Evolutionary conservation across 2,888 invertebrate genomes (phyloP).

Genomic region (Anaspis maculata): DNA sequence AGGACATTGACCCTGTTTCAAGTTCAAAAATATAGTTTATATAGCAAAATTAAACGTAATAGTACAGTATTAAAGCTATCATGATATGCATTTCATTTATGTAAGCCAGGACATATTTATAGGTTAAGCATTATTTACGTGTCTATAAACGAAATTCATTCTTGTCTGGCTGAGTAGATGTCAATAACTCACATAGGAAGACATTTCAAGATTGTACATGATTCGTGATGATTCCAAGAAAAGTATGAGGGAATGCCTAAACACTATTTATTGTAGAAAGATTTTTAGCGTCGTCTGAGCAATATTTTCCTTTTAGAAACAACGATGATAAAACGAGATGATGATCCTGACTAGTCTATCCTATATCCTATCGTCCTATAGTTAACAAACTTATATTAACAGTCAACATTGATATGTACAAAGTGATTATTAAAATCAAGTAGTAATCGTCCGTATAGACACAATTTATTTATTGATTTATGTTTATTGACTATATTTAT

Average conservation of each 20-base stretch:
- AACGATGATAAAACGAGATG: slow-evolving; percentile 20
- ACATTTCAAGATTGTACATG: slow-evolving; percentile 37
- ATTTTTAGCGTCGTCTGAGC: slow-evolving; percentile 26
- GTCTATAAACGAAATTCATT: slow-evolving; percentile 14
- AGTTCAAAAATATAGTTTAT: slow-evolving; percentile 9
- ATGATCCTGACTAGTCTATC: slow-evolving; percentile 33
- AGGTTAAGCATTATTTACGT: slow-evolving; percentile 10
- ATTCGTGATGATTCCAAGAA: slow-evolving; percentile 11
- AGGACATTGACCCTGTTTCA: slow-evolving; percentile 13
- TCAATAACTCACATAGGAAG: slow-evolving; percentile 40
- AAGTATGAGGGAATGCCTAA: slow-evolving; percentile 7
- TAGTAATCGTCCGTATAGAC: slow-evolving; percentile 8
- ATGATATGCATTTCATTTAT: slow-evolving; percentile 41
- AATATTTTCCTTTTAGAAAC: no score
- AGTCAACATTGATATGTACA: slow-evolving; percentile 43
- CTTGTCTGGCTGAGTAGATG: slow-evolving; percentile 23
- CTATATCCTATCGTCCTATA: no score
- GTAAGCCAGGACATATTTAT: slow-evolving; percentile 35
- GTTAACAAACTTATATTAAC: slow-evolving; percentile 36
- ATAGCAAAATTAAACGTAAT: slow-evolving; percentile 16
- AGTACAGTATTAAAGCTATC: slow-evolving; percentile 35
- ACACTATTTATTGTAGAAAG: not conserved
- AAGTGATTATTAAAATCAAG: slow-evolving; percentile 25
- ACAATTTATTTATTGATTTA: slow-evolving; percentile 12
- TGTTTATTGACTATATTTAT: slow-evolving; percentile 21